Percentiles rank a stretch among this genome's conserved stretches.
Conservation (phyloP, 2,113 vertebrate genomes). For the Donacobius atricapilla region DNA sequence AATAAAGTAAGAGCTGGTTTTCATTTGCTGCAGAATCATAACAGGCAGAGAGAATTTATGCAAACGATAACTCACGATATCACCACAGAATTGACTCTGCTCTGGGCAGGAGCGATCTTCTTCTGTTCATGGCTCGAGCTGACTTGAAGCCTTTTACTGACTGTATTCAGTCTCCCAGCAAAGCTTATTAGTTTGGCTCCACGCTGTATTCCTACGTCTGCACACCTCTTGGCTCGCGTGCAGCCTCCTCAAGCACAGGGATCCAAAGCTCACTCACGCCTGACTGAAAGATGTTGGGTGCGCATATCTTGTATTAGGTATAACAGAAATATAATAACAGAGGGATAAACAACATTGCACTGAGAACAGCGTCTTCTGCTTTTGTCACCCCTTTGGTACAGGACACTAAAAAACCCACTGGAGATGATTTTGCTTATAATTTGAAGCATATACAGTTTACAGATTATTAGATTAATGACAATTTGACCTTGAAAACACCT, state of each 20-base stretch:
- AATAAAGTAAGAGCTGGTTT: neutral
- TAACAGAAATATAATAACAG: slow-evolving; percentile 17
- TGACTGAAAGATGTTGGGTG: neutral
- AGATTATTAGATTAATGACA: slow-evolving; percentile 79
- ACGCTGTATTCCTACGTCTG: neutral
- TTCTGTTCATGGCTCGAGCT: neutral
- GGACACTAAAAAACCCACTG: slow-evolving; percentile 9
- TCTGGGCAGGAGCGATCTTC: neutral
- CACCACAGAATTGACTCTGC: neutral
- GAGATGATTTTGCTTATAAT: slow-evolving; percentile 66
- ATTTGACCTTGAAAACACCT: slow-evolving; percentile 80
- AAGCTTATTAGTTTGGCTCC: neutral
- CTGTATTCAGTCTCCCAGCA: neutral
- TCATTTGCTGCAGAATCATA: neutral
- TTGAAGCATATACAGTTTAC: slow-evolving; percentile 74
- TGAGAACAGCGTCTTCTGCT: neutral
- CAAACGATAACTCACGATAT: neutral
- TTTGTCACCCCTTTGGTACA: neutral
- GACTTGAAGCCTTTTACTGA: neutral
- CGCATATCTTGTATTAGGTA: neutral
- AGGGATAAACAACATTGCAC: slow-evolving; percentile 32
- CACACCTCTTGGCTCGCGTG: neutral
- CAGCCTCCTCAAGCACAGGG: neutral
- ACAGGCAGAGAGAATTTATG: neutral
- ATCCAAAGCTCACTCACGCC: neutral